These are phyloP conservation scores for Drosophila seguyi DNA, from an alignment of 1,140 invertebrate genomes.

Conservation along the genomic window DNA sequence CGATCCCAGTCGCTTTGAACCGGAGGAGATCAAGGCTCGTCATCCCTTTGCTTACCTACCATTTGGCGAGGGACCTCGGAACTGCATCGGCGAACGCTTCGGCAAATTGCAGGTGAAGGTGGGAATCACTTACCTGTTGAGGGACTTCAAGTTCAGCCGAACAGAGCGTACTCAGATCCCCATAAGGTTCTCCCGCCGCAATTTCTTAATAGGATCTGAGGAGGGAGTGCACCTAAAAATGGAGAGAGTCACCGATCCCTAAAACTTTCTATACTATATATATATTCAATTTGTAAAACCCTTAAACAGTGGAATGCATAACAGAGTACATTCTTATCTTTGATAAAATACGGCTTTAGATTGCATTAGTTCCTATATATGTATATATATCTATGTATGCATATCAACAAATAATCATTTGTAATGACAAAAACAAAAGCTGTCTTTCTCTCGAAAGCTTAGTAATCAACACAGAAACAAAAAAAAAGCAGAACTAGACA, in stretches of 20 bases:
- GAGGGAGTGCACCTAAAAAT: constrained; percentile 59
- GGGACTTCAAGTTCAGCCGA: constrained; percentile 52
- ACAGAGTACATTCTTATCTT: constrained; percentile 2
- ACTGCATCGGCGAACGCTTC: constrained; percentile 86
- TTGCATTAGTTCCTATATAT: constrained; percentile 8
- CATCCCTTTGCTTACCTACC: constrained; percentile 86
- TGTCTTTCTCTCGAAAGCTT: constrained; percentile 17
- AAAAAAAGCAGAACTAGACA: not conserved
- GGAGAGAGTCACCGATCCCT: constrained; percentile 19
- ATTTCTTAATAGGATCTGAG: constrained; percentile 51
- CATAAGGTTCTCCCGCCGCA: constrained; percentile 34
- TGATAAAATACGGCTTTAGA: not conserved
- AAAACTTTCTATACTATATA: not conserved
- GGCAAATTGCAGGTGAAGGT: constrained; percentile 85
- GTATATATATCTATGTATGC: not conserved
- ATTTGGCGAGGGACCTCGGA: constrained; percentile 86
- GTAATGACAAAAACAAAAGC: constrained; percentile 1
- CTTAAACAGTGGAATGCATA: no score
- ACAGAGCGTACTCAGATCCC: constrained; percentile 61
- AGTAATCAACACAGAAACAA: not conserved
- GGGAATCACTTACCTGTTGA: constrained; percentile 69
- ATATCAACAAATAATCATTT: not conserved
- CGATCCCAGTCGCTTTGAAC: constrained; percentile 89
- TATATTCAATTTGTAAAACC: not conserved
- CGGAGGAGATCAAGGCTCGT: constrained; percentile 85